Conservation (phyloP, 2,797 vertebrate genomes). For the Poeciliopsis turneri region DNA sequence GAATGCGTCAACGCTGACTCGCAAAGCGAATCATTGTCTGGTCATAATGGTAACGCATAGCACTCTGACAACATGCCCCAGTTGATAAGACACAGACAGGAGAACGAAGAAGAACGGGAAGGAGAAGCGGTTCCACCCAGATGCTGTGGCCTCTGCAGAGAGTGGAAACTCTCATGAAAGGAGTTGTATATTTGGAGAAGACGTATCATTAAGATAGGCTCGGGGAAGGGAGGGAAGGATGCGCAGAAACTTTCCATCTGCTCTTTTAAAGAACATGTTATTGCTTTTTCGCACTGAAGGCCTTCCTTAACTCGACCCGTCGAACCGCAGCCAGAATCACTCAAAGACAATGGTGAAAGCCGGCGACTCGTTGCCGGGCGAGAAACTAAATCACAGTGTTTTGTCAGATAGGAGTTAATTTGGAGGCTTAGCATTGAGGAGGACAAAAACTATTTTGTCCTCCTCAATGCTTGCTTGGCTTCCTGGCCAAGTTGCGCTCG, state of each 20-base stretch:
- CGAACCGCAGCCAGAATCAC: conserved; percentile 65
- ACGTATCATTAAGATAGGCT: conserved; percentile 86
- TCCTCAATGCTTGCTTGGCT: conserved; percentile 12
- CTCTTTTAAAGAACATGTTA: conserved; percentile 81
- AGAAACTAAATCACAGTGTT: conserved; percentile 69
- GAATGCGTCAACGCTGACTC: conserved; percentile 7
- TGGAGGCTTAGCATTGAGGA: conserved; percentile 55
- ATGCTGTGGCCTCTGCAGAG: conserved; percentile 64
- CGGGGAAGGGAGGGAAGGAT: conserved; percentile 80
- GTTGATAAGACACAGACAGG: conserved; percentile 82
- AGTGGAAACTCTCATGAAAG: conserved; percentile 89
- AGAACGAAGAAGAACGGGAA: conserved; percentile 43
- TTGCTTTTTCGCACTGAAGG: conserved; percentile 72
- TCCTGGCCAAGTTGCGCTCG: conserved; percentile 31
- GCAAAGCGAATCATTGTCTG: conserved; percentile 4
- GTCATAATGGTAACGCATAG: conserved; percentile 8
- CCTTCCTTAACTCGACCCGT: conserved; percentile 35
- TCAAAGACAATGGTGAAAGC: conserved; percentile 72
- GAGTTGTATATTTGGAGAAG: conserved; percentile 87
- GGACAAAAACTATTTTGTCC: conserved; percentile 53
- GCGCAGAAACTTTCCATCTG: conserved; percentile 84
- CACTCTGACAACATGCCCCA: conserved; percentile 19
- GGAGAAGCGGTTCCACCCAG: conserved; percentile 62
- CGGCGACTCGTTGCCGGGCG: conserved; percentile 56
- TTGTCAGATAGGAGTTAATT: conserved; percentile 71